These are phyloP conservation scores for Caenorhabditis sp. DNA, from an alignment of 2,888 invertebrate genomes.

Conservation along the genomic window DNA sequence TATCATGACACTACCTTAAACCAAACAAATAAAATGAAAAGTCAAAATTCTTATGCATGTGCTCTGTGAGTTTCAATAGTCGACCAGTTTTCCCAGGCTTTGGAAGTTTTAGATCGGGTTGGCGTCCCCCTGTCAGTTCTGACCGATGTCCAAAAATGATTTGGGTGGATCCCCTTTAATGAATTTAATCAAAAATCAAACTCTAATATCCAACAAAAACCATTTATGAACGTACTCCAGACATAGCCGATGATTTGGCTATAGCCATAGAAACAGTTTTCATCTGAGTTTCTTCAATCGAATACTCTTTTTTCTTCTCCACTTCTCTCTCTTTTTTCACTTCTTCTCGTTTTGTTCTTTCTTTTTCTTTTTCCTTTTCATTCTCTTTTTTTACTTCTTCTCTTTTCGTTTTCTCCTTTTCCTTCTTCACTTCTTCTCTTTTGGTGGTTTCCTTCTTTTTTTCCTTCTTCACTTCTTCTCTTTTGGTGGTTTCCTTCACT, in stretches of 20 bases:
- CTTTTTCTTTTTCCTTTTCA: background rate
- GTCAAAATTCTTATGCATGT: too few relatives aligned
- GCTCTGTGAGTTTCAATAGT: too few relatives aligned
- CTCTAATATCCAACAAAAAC: background rate
- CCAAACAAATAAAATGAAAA: too few relatives aligned
- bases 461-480: too few relatives aligned
- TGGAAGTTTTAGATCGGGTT: too few relatives aligned
- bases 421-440: background rate
- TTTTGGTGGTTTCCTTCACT: too few relatives aligned
- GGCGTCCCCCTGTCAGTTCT: too few relatives aligned
- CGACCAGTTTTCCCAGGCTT: too few relatives aligned
- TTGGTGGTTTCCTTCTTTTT: too few relatives aligned
- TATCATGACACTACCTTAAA: too few relatives aligned
- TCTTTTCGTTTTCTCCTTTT: background rate
- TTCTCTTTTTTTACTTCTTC: background rate
- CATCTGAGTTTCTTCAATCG: slow-evolving; percentile 9
- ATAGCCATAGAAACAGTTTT: slow-evolving; percentile 7
- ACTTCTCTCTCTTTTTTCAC: background rate
- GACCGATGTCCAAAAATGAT: too few relatives aligned
- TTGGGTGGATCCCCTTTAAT: too few relatives aligned
- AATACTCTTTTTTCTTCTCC: slow-evolving; percentile 5
- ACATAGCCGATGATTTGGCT: background rate
- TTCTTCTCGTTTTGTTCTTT: background rate
- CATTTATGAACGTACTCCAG: slow-evolving; percentile 18
- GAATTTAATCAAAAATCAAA: background rate